A percentile compares a stretch with the other conserved stretches of the same genome.
phyloP scores from a whole-genome alignment of 2,888 invertebrate species.

The Aphodius sticticus region DNA sequence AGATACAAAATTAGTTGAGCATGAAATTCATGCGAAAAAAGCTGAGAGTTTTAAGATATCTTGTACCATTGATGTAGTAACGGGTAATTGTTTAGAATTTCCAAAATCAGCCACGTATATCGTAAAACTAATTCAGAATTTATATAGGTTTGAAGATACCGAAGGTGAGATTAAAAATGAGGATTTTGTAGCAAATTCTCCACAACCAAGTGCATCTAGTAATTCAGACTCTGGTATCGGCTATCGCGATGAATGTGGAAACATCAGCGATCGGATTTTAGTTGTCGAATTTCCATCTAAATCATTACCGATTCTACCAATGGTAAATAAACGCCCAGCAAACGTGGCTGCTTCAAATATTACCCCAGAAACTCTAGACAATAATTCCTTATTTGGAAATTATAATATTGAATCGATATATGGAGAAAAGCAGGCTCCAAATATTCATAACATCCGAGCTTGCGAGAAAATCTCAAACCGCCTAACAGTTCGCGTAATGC shows the following conservation, averaged over 20 bases:
- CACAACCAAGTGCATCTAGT: slow-evolving; percentile 89
- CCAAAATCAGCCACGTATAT: slow-evolving; percentile 85
- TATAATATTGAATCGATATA: slow-evolving; percentile 36
- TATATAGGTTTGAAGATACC: slow-evolving; percentile 71
- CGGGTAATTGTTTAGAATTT: slow-evolving; percentile 86
- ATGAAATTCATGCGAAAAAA: slow-evolving; percentile 79
- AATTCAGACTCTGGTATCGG: slow-evolving; percentile 97
- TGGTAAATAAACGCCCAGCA: slow-evolving; percentile 47
- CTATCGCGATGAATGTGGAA: slow-evolving; percentile 87
- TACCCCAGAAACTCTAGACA: slow-evolving; percentile 50
- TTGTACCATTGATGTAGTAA: slow-evolving; percentile 82
- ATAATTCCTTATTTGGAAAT: slow-evolving; percentile 41
- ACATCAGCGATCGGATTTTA: slow-evolving; percentile 81
- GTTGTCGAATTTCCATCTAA: slow-evolving; percentile 76
- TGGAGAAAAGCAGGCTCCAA: slow-evolving; percentile 47
- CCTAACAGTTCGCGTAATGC: slow-evolving; percentile 5
- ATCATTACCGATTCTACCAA: slow-evolving; percentile 47
- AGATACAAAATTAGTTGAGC: slow-evolving; percentile 85
- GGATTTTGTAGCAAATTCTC: slow-evolving; percentile 75
- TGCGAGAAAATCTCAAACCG: slow-evolving; percentile 47
- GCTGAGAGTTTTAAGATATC: slow-evolving; percentile 85
- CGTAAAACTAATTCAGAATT: slow-evolving; percentile 74
- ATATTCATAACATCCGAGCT: slow-evolving; percentile 56
- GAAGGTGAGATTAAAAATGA: slow-evolving; percentile 48
- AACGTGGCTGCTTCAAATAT: slow-evolving; percentile 55